Evolutionary conservation across 2,113 vertebrate species (phyloP), one percentile per base, ranked within the genome.

Genomic region (Odocoileus virginianus): DNA sequence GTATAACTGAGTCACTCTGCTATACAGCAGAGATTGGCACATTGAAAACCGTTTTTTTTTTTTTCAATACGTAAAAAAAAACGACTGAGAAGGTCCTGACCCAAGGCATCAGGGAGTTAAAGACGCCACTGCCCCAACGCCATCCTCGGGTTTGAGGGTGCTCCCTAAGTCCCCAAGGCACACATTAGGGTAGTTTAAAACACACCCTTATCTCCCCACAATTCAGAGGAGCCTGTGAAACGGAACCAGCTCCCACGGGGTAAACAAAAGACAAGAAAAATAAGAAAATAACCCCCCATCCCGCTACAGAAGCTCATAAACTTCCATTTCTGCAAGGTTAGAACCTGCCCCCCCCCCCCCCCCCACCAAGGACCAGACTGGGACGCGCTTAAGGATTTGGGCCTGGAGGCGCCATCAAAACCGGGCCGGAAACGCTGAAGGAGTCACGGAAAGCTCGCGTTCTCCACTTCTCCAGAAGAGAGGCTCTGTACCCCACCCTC

Each of bases 361-460:
- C 64, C 54, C 54, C 14, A 19, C 40, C 61, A 55, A 4, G 50
- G 60, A 89, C 58, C 2, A 30, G 28, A 58, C 55, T 4, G 27
- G 30, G 30, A 28, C 17, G 30, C 55, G 2, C 30, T 47, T 40
- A 45, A 95, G 1, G 23, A 40, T 30, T 3, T 4, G 52, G 28
- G 67, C n/a, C 10, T 6, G 17, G 11, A 30, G 6, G 64, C 14
- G 16, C 88, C 82, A 15, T 76, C 54, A 61, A 60, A 83, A 61
- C 1, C 3, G 0, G 33, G 36, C 54, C 54, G 19, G 47, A 57
- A 91, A 83, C 8, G 21, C 83, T 11, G 7, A 57, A 33, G 25
- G 30, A 17, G 27, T 55, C 52, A 89, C 40, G 16, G 4, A 36
- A 78, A 64, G 43, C 7, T 21, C 1, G 0, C 2, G 0, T 33